These are phyloP conservation scores for Notamacropus eugenii DNA, from an alignment of 2,797 vertebrate species.

Conservation along the genomic window DNA sequence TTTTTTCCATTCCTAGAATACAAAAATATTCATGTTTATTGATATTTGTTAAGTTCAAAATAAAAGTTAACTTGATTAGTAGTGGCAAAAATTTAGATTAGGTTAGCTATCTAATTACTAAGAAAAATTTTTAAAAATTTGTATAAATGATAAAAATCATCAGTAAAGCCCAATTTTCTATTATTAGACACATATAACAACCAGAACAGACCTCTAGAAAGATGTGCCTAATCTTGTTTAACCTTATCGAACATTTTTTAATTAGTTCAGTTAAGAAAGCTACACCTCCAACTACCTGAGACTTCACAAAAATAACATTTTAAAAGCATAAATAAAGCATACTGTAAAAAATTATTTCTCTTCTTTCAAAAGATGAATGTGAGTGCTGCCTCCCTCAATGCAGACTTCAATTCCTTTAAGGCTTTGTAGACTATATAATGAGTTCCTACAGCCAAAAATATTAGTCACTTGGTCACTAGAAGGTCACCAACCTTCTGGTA, in stretches of 20 bases:
- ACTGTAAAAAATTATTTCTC: constrained; percentile 13
- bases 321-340: constrained; percentile 27
- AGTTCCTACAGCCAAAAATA: background rate
- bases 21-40: background rate
- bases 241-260: background rate
- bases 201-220: background rate
- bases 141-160: background rate
- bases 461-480: background rate
- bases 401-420: background rate
- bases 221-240: background rate
- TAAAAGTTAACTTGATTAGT: background rate
- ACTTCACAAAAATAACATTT: constrained; percentile 1
- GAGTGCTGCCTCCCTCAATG: background rate
- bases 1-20: background rate
- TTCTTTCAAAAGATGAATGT: constrained; percentile 19
- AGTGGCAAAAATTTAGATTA: background rate
- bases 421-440: background rate
- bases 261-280: constrained; percentile 24
- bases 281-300: constrained; percentile 14
- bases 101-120: background rate
- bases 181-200: background rate
- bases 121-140: background rate
- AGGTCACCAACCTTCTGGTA: background rate
- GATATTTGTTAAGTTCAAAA: background rate
- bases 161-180: background rate